A percentile compares a stretch with the other conserved stretches of the same genome.
These are phyloP conservation scores for Xestoiulus laeticollis DNA, from an alignment of 2,888 invertebrate genomes.

Conservation along the genomic window DNA sequence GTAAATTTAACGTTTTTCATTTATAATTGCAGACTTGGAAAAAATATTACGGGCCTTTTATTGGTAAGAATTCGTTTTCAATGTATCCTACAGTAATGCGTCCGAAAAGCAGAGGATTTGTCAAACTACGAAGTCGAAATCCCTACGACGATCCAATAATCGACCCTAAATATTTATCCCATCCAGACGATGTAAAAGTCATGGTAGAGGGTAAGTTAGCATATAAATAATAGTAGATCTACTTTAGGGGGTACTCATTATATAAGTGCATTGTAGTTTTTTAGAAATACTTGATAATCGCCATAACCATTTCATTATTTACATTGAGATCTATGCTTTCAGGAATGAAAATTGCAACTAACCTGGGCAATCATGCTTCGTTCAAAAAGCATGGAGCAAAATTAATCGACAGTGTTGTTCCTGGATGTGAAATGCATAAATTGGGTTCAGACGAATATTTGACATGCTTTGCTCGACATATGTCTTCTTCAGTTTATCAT, in stretches of 20 bases:
- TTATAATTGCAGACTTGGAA: conserved; percentile 59
- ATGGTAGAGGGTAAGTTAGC: conserved; percentile 75
- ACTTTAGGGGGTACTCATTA: no score
- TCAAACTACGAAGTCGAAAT: conserved; percentile 78
- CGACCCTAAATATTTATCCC: conserved; percentile 90
- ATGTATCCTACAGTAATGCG: conserved; percentile 78
- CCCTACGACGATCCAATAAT: conserved; percentile 88
- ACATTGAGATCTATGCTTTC: background rate
- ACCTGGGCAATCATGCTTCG: background rate
- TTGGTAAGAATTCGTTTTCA: conserved; percentile 74
- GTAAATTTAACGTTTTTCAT: background rate
- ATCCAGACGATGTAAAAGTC: conserved; percentile 78
- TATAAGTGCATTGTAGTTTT: background rate
- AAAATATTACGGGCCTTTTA: conserved; percentile 74
- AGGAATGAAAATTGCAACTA: background rate
- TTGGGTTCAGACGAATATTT: conserved; percentile 50
- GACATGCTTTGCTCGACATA: conserved; percentile 44
- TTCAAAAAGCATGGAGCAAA: conserved; percentile 36
- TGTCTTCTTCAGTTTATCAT: conserved; percentile 52
- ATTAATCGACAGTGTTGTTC: background rate
- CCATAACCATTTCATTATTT: no score
- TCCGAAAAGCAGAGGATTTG: conserved; percentile 77
- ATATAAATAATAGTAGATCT: no score
- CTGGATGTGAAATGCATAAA: conserved; percentile 42
- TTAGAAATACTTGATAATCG: background rate